These are phyloP conservation scores for Actias luna DNA, from an alignment of 2,888 invertebrate species.

Conservation along the genomic window DNA sequence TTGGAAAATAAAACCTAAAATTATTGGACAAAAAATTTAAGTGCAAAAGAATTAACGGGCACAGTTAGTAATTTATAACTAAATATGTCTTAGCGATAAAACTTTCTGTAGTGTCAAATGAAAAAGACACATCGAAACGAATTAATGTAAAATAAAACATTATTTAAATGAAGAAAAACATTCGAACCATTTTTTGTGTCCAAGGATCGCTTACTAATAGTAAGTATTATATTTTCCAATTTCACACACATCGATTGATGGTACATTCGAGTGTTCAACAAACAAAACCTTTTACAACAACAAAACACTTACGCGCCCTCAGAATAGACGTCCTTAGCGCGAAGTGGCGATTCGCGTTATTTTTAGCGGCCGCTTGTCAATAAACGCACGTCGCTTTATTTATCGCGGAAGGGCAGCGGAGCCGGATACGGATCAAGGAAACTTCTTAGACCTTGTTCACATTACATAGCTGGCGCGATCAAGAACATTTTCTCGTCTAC, in stretches of 20 bases:
- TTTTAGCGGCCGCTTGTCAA: constrained; percentile 54
- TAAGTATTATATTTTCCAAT: not conserved
- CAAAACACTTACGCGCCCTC: constrained; percentile 13
- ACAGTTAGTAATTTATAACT: too few species aligned
- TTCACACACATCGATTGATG: not conserved
- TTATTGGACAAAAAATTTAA: too few species aligned
- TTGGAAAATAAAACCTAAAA: too few species aligned
- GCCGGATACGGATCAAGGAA: constrained; percentile 63
- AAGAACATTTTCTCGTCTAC: not conserved
- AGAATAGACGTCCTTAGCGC: constrained; percentile 4
- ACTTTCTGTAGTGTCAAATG: too few species aligned
- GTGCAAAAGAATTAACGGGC: too few species aligned
- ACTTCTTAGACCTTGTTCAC: constrained; percentile 20
- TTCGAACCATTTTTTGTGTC: too few species aligned
- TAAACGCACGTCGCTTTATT: constrained; percentile 40
- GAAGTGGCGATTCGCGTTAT: constrained; percentile 31
- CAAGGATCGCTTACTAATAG: too few species aligned
- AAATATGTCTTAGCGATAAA: too few species aligned
- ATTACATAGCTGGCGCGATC: constrained; percentile 6
- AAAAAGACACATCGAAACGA: too few species aligned
- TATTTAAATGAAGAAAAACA: too few species aligned
- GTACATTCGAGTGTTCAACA: not conserved
- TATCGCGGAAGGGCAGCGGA: constrained; percentile 55
- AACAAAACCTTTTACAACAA: constrained; percentile 8
- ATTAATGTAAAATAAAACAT: too few species aligned